Evolutionary conservation across 2,113 vertebrate genomes (phyloP), one percentile per base, ranked within the genome.

Genomic region (Macquaria ambigua): DNA sequence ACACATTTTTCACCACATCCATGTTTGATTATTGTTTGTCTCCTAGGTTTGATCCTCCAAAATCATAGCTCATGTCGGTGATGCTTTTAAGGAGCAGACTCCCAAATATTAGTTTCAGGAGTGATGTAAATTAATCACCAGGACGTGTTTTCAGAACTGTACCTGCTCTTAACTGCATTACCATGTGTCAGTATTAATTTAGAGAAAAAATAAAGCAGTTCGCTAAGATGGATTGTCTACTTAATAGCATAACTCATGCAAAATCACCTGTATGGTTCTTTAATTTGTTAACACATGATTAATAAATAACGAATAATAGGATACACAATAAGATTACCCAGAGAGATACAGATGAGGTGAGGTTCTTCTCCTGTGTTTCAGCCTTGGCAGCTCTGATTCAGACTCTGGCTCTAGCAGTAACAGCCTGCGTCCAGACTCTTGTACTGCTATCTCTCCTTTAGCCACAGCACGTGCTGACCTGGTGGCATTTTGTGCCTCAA

Each of bases 251-350:
- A 23, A 56, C 5, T 55, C 7, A 0, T 55, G 34, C 70, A 79
- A 66, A 83, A 72, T 50, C 43, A 41, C 10, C 39, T 61, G 10
- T 31, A 31, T n/a, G 15, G 8, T 7, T 56, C 6, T 74, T 53
- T 39, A 34, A 80, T 63, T 62, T 79, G 25, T 46, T 50, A 21
- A 59, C 1, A 1, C 14, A 58, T 50, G 52, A 71, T 80, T 37
- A 28, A 56, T 21, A 41, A 28, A 82, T 68, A 59, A 43, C 62
- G 34, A 66, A 77, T 61, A 46, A 64, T 50, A 28, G 34, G 11
- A 21, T 11, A n/a, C 48, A 78, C 23, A 75, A 61, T 74, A 14
- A 64, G 18, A 87, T 93, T 93, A 92, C 91, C 87, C 90, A 69
- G 63, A 80, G 20, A 93, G 85, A 70, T 78, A 74, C 20, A 83